Conservation (phyloP, 2,888 invertebrate genomes). For the Andrena trimmerana region DNA sequence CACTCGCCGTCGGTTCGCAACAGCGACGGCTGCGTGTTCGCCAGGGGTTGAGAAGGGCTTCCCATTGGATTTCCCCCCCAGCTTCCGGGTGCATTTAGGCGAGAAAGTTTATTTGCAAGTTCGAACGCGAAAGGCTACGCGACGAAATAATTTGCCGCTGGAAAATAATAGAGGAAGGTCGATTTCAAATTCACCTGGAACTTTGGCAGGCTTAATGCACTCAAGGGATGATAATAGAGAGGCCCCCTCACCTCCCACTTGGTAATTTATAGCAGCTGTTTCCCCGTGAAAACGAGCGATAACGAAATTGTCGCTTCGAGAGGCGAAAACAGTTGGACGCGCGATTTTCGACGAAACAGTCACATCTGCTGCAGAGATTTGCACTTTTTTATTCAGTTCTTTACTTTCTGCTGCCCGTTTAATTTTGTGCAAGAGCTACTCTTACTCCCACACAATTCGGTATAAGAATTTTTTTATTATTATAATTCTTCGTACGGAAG, state of each 20-base stretch:
- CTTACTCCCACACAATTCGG: no score
- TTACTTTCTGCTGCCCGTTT: no score
- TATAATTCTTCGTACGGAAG: no score
- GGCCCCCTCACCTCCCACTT: neutral
- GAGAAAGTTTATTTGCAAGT: constrained; percentile 23
- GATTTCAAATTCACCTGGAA: constrained; percentile 50
- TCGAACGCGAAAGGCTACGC: constrained; percentile 16
- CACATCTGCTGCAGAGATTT: no score
- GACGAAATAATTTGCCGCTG: constrained; percentile 34
- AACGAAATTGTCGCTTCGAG: constrained; percentile 7
- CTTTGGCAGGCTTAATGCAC: constrained; percentile 34
- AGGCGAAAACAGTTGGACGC: no score
- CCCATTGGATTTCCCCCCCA: constrained; percentile 18
- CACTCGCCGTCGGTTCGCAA: constrained; percentile 12
- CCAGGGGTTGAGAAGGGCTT: neutral
- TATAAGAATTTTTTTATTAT: no score
- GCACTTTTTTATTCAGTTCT: no score
- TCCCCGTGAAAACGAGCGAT: constrained; percentile 10
- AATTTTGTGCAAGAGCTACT: no score
- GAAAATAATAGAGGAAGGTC: constrained; percentile 53
- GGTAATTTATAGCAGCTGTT: constrained; percentile 36
- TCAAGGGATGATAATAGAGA: constrained; percentile 24
- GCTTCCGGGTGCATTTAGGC: constrained; percentile 17
- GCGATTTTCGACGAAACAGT: no score
- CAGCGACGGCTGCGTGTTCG: constrained; percentile 3